These are phyloP conservation scores for Serilophus lunatus DNA, from an alignment of 2,113 vertebrate genomes.

Conservation along the genomic window DNA sequence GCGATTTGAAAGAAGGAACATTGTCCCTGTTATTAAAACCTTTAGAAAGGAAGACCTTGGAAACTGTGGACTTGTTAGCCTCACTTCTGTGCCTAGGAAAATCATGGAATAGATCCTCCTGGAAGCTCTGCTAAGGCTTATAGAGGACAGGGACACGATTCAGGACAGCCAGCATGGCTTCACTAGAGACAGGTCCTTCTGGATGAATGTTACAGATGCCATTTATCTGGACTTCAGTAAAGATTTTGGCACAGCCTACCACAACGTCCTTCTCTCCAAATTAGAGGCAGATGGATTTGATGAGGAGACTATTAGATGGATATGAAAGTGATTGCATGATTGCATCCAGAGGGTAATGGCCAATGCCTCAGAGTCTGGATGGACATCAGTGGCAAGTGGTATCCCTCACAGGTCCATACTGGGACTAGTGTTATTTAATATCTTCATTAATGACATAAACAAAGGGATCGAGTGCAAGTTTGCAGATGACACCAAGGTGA, in stretches of 20 bases:
- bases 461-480: accelerated
- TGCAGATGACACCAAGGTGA: not conserved
- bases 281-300: not conserved
- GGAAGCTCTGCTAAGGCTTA: not conserved
- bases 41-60: not conserved
- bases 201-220: not conserved
- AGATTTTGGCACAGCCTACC: not conserved
- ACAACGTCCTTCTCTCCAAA: not conserved
- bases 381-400: no score
- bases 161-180: not conserved
- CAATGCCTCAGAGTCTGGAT: not conserved
- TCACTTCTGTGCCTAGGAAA: not conserved
- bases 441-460: not conserved
- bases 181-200: not conserved
- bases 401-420: not conserved
- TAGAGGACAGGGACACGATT: accelerated
- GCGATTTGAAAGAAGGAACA: not conserved
- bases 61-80: not conserved
- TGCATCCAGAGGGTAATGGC: not conserved
- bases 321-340: not conserved
- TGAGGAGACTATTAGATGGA: not conserved
- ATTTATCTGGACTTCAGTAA: not conserved
- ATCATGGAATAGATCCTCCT: not conserved
- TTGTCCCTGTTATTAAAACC: not conserved
- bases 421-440: no score